Conservation (phyloP, 1,140 invertebrate genomes). For the Hormaphis cornu region DNA sequence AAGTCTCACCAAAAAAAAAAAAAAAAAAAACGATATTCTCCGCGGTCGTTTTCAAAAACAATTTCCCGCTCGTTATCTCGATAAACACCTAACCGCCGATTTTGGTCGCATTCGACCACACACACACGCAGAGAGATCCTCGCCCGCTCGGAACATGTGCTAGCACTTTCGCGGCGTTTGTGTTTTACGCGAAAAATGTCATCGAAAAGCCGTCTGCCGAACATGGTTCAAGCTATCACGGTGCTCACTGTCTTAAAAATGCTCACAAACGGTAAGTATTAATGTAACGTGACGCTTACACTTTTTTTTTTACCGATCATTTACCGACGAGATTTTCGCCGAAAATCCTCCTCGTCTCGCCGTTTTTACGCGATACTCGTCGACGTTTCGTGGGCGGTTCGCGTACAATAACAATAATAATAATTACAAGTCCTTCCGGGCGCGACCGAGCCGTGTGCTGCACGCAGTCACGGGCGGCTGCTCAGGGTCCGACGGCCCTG, state of each 20-base stretch:
- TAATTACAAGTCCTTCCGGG: not conserved
- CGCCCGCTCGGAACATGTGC: constrained; percentile 8
- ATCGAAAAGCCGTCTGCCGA: constrained; percentile 50
- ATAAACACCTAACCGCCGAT: not conserved
- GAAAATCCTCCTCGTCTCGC: no score
- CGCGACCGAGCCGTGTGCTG: not conserved
- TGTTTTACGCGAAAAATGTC: constrained; percentile 47
- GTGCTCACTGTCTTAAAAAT: constrained; percentile 72
- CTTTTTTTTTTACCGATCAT: no score
- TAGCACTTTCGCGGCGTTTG: not conserved
- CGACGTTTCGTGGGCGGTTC: not conserved
- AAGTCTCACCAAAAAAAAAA: no score
- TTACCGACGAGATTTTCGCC: no score
- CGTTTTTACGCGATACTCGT: not conserved
- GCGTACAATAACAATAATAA: not conserved
- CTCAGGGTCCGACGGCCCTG: constrained; percentile 13
- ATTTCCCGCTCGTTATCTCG: not conserved
- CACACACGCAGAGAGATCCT: not conserved
- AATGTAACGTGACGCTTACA: no score
- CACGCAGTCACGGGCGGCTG: not conserved
- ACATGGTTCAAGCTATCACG: constrained; percentile 73
- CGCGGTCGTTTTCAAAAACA: no score
- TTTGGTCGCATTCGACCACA: not conserved
- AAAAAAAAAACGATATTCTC: no score
- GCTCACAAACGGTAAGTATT: constrained; percentile 67